phyloP scores from a whole-genome alignment of 35 echinoderm and acorn worm species.

The Diadema setosum region DNA sequence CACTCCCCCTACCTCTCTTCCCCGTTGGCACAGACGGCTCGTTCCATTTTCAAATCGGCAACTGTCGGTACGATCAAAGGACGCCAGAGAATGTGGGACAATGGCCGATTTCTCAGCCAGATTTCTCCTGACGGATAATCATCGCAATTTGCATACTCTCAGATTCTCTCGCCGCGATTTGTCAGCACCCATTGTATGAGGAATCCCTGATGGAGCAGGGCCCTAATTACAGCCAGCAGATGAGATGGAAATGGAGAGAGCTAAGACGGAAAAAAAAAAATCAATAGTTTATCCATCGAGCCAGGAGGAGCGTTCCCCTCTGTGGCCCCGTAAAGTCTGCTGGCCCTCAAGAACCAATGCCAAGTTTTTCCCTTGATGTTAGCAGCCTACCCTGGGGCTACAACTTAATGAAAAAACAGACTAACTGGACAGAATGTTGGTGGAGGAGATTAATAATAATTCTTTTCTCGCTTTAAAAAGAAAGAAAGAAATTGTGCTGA shows the following conservation, averaged over 20 bases:
- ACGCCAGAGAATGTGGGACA: no score
- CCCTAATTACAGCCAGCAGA: slow-evolving; percentile 5
- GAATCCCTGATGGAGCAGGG: neutral
- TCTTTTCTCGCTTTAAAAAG: no score
- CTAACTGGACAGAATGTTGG: neutral
- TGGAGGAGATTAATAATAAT: neutral
- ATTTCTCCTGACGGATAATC: no score
- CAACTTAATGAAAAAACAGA: neutral
- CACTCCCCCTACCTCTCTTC: no score
- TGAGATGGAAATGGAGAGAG: neutral
- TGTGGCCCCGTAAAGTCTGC: neutral
- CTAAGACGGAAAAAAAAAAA: no score
- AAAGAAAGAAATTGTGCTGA: no score
- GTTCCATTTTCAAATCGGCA: no score
- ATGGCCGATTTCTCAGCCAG: no score
- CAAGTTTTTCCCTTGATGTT: neutral
- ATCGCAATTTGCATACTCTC: no score
- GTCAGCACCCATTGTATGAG: neutral
- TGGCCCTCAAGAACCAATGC: neutral
- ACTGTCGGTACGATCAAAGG: neutral
- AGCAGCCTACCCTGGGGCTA: neutral
- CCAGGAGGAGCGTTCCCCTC: neutral
- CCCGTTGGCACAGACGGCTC: no score
- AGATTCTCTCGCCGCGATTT: no score
- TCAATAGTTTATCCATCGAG: neutral